A percentile compares a stretch with the other conserved stretches of the same genome.
Evolutionary conservation across 1,140 invertebrate species (phyloP).

Genomic region (Kradibia gibbosae): DNA sequence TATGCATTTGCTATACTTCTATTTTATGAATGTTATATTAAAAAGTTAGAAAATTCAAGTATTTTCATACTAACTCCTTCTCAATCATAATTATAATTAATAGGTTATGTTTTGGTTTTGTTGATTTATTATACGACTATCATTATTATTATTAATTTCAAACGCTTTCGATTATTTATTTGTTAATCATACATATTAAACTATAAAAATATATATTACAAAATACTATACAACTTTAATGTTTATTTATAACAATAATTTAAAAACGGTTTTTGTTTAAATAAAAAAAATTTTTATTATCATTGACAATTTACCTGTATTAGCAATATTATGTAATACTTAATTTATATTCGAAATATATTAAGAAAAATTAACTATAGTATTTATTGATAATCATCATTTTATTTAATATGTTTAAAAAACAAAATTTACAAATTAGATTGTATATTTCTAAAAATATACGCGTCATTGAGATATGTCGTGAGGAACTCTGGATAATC

Average conservation of each 20-base stretch:
- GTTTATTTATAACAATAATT: background rate
- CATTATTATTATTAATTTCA: background rate
- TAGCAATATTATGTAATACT: background rate
- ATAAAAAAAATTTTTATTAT: constrained; percentile 20
- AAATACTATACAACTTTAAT: background rate
- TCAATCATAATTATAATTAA: background rate
- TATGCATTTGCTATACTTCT: background rate
- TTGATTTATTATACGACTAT: too few relatives aligned
- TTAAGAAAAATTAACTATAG: background rate
- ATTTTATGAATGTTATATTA: constrained; percentile 1
- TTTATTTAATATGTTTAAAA: constrained; percentile 40
- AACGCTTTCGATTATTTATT: too few relatives aligned
- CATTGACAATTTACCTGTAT: too few relatives aligned
- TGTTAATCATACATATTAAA: background rate
- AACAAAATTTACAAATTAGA: constrained; percentile 63
- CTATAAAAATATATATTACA: background rate
- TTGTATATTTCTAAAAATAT: constrained; percentile 73
- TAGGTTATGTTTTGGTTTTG: constrained; percentile 33
- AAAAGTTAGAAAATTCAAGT: background rate
- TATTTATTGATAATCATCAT: constrained; percentile 9
- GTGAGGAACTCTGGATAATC: constrained; percentile 76
- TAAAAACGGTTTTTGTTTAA: background rate
- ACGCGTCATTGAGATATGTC: constrained; percentile 74
- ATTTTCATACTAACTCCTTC: background rate
- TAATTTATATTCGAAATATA: background rate